Evolutionary conservation across 2,113 vertebrate genomes (phyloP).

Genomic region (Baryphthengus martii): DNA sequence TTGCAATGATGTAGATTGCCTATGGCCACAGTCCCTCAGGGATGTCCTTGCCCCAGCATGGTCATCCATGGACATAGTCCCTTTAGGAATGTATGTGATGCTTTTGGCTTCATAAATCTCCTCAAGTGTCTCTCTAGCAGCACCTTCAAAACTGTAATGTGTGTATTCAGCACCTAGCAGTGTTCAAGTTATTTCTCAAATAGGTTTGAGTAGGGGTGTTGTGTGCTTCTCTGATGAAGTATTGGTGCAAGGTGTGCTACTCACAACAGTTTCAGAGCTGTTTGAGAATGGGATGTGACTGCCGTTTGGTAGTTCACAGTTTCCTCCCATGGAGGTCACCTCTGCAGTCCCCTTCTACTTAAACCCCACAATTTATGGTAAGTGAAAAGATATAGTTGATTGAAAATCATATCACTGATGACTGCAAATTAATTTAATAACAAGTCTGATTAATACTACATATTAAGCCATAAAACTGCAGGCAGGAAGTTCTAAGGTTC

Average conservation of each 20-base stretch:
- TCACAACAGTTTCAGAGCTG: neutral
- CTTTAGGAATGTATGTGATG: neutral
- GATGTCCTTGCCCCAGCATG: fast-evolving
- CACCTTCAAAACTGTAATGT: neutral
- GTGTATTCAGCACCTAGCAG: neutral
- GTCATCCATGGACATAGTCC: neutral
- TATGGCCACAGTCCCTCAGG: too few species aligned
- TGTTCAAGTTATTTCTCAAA: neutral
- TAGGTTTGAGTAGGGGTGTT: fast-evolving
- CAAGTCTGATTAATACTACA: neutral
- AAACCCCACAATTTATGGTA: neutral
- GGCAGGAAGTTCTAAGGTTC: neutral
- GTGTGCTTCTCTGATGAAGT: neutral
- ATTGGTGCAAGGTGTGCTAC: neutral
- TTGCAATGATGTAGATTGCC: neutral
- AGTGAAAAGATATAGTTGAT: neutral
- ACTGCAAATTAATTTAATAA: neutral
- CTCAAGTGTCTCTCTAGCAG: neutral
- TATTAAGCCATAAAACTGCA: neutral
- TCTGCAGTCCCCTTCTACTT: neutral
- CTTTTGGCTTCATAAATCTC: neutral
- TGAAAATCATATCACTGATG: neutral
- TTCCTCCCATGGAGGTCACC: neutral
- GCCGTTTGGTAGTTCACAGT: neutral
- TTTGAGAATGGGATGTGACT: neutral